These are phyloP conservation scores for Microctonus brassicae DNA, from an alignment of 2,888 invertebrate species.

Conservation along the genomic window DNA sequence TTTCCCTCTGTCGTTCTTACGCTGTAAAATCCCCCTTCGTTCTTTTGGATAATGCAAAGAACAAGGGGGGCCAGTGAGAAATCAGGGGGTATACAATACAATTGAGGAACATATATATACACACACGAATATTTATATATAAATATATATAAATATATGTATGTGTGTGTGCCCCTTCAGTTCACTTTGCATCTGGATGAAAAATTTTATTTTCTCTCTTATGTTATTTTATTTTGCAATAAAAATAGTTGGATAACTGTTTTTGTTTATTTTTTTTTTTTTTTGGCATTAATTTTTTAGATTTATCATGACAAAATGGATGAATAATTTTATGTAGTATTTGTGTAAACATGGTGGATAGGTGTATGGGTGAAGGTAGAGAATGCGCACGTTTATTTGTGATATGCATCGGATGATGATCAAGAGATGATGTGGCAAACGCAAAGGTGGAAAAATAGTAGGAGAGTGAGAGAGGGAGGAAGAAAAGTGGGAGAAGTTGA, in stretches of 20 bases:
- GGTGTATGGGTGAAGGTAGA: too few species aligned
- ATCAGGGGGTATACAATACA: slow-evolving; percentile 18
- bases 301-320: too few species aligned
- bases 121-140: too few species aligned
- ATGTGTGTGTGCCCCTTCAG: slow-evolving; percentile 15
- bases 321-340: too few species aligned
- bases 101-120: not conserved
- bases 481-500: slow-evolving; percentile 54
- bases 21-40: not conserved
- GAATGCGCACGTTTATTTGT: too few species aligned
- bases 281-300: not conserved
- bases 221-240: slow-evolving; percentile 1
- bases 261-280: not conserved
- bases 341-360: too few species aligned
- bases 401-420: too few species aligned
- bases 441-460: too few species aligned
- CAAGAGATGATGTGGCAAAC: too few species aligned
- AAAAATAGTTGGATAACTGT: not conserved
- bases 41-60: not conserved
- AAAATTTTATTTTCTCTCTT: not conserved
- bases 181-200: slow-evolving; percentile 42
- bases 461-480: slow-evolving; percentile 42
- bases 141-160: too few species aligned
- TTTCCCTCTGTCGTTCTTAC: not conserved
- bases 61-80: slow-evolving; percentile 14